Base-by-base conservation (phyloP, 2,113 vertebrate species). In the Cynocephalus volans region DNA sequence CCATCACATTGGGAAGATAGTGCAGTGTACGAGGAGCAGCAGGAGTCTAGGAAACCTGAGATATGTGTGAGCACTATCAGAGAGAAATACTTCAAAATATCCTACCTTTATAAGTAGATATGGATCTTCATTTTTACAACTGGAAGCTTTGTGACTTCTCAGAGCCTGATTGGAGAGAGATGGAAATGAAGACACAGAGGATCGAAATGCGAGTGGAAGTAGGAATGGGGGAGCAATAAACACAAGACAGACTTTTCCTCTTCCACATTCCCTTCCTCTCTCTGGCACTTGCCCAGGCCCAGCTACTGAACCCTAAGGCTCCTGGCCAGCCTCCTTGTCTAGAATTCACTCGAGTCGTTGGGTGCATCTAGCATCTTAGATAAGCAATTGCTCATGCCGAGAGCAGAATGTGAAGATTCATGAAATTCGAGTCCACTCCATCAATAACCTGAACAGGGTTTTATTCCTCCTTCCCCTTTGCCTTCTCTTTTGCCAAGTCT, bases 401-500 rank as follows among this genome's bases (percentile, higher is more conserved):
- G 64, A 96, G 81, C 54, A 97, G 84, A 89, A 36, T 80, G 89
- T 91, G 88, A 96, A 96, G 87, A 97, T 93, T 97, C 95, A 91
- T 97, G 96, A 84, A 95, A 97, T 94, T 77, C 8, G 1, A 90
- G 89, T 60, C 90, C 7, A 36, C 7, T 60, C 83, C 81, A 83
- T 98, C 91, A 97, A 97, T 96, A 97, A 97, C 36, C 80, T 33
- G 11, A 93, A 13, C 72, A 82, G 45, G 1, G 52, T 50, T 90
- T 96, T 36, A 19, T 90, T 93, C 64, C 31, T 79, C 36, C 33
- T 90, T 54, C 45, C 10, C 19, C 45, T 92, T 82, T 76, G n/a
- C 84, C 96, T 79, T 76, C 75, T 83, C 60, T 41, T n/a, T 58
- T 41, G 19, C 89, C 14, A 19, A n/a, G 54, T 93, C 79, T 90